Base-by-base conservation (phyloP, 2,113 vertebrate species). In the Columba janthina region DNA sequence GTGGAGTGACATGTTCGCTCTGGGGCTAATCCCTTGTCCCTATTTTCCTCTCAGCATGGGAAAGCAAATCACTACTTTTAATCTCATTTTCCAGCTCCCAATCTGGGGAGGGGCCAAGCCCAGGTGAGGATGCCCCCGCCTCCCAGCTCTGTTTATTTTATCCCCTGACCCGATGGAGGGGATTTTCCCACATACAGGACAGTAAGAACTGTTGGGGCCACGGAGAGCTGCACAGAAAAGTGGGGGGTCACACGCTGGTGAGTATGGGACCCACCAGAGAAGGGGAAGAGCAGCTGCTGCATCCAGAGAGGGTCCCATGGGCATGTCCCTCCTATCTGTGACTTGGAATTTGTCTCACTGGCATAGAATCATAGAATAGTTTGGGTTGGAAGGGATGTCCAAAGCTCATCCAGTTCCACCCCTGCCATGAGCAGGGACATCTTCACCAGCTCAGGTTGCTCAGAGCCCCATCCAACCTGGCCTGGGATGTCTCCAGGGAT, bases 21-120 rank as follows among this genome's bases (percentile, higher is more conserved):
- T 5, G 32, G 64, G 44, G 61, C 76, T 97, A 86, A 97, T 90
- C 91, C 96, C 93, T 94, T 90, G 80, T 95, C 93, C 76, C 62
- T 20, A 8, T 94, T 96, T 92, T 87, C 89, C 66, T 69, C 94
- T 67, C 96, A 91, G 94, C 93, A 44, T n/a, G 95, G 73, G 53
- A 74, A 90, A 93, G 77, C 84, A 94, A 96, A 96, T 92, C 32
- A 0, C 65, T 42, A 9, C 69, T 19, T 89, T 92, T 92, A 96
- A 96, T 94, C 95, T 83, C 66, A 61, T 96, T 94, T 95, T 92
- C 86, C 91, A 89, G 89, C 79, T 77, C 78, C 92, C 36, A 3
- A 28, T 28, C 36, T 53, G 50, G 31, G 64, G 32, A 32, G n/a
- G 32, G 4, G 38, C 29, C 20, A 15, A 67, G 13, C 46, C 69